Base-by-base conservation (phyloP, 2,113 vertebrate genomes). In the Gorsachius goisagi region DNA sequence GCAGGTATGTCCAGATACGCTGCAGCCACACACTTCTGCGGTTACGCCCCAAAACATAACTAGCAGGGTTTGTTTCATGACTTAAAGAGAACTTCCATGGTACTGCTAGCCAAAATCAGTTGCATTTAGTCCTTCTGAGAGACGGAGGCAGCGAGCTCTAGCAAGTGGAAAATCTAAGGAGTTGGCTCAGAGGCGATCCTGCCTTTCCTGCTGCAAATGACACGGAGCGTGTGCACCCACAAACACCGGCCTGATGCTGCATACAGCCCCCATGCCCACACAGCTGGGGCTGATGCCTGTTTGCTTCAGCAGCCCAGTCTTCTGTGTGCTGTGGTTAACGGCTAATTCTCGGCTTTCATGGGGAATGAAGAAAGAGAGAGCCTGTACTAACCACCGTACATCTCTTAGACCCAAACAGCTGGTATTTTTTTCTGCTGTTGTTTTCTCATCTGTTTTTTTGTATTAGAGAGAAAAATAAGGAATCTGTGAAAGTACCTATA, bases 211-310 rank as follows among this genome's bases (percentile, higher is more conserved):
- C 41, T 35, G 28, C 47, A n/a, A 50, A 24, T 7, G 58, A 10
- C 37, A 13, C 0, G 0, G 16, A 24, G 35, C 55, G 23, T 0
- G 6, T 56, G 60, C 50, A 39, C 53, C 49, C 58, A 69, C 45
- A 39, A 35, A 13, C 62, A 58, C 12, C 2, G 0, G 7, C 39
- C 17, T 32, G 77, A 28, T 20, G 14, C 59, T 47, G 8, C 37
- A 4, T 0, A 26, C 63, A 19, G 47, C 74, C 37, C n/a, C 68
- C 4, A 1, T 8, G 39, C 74, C 45, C 0, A 0, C 37, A 4
- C 53, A 27, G 37, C 19, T 0, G 0, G 56, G 41, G 52, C 26
- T 7, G 45, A 45, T 24, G n/a, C 53, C 49, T 15, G 12, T 55
- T 66, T 67, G 55, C 59, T 81, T 39, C 77, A 87, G 58, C 60